phyloP scores from a whole-genome alignment of 2,113 vertebrate species.

The Andinoacara biseriatus region DNA sequence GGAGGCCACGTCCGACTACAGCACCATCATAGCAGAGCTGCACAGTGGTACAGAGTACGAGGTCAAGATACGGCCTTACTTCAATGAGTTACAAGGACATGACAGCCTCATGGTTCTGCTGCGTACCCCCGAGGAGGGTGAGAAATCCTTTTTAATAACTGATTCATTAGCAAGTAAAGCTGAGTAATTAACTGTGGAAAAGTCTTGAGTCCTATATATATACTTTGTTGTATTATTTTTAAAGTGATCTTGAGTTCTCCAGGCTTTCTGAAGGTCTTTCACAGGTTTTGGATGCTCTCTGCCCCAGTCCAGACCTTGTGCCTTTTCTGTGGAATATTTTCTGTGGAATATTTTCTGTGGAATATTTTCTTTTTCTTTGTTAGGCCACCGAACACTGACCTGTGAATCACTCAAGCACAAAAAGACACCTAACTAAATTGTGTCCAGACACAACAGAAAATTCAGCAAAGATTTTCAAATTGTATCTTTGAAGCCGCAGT shows the following conservation, averaged over 20 bases:
- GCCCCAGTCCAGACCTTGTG: background rate
- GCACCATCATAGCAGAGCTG: conserved; percentile 82
- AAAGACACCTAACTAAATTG: background rate
- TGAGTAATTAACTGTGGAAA: background rate
- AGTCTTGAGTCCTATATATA: background rate
- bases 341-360: background rate
- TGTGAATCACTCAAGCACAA: background rate
- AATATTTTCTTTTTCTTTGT: background rate
- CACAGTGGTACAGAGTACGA: conserved; percentile 86
- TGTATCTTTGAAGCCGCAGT: background rate
- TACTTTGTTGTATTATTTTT: background rate
- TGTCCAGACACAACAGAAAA: background rate
- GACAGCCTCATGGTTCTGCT: conserved; percentile 85
- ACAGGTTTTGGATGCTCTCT: background rate
- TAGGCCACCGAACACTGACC: background rate
- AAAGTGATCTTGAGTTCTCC: background rate
- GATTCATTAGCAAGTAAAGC: background rate
- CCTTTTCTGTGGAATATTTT: background rate
- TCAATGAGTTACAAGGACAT: conserved; percentile 87
- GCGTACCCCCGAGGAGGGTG: conserved; percentile 89
- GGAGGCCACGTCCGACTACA: conserved; percentile 78
- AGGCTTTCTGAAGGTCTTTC: background rate
- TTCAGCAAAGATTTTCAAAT: background rate
- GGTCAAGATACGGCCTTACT: conserved; percentile 91
- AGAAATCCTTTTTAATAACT: conserved; percentile 33